Base-by-base conservation (phyloP, 2,888 invertebrate genomes). In the Ophioninae sp. region DNA sequence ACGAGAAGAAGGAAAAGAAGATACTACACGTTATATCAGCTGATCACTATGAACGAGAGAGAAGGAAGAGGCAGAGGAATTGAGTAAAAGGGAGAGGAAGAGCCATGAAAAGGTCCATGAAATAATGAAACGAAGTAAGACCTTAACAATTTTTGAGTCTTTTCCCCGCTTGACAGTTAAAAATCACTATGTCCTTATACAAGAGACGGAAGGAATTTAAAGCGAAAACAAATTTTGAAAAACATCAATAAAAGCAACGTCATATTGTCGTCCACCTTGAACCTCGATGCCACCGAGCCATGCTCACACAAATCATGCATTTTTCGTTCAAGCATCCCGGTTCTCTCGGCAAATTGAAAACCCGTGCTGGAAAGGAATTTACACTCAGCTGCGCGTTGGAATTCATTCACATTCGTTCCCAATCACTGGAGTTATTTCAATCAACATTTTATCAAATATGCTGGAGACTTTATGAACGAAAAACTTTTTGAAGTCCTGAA, bases 261-360 rank as follows among this genome's bases (percentile, higher is more conserved):
- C 37, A 37, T 23, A 63, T 51, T 68, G 44, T 37, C 30, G 74
- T 69, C 74, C 51, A 41, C 68, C 80, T 80, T 80, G 80, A 80
- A 68, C 51, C 56, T 74, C 22, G n/a, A 56, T 74, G n/a, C 63
- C 20, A 2, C 9, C 13, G 17, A 51, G 8, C 51, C 74, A 51
- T 68, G 51, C 44, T n/a, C 59, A 13, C 17, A n/a, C 58, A 13
- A 65, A 65, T 39, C 58, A 22, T 8, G 17, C 13, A 20, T 51
- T 51, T 37, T 51, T 10, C 37, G 23, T 63, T 7, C n/a, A 13
- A 41, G 59, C 39, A 58, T 58, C 56, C 13, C 37, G 20, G 23
- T 44, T 61, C 6, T 17, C 20, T 37, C 7, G 20, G n/a, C 20
- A 1, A 37, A 7, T 58, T 39, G 0, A 51, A 44, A 68, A 68